These are phyloP conservation scores for Hyaena hyaena DNA, from an alignment of 2,113 vertebrate species.

Conservation along the genomic window DNA sequence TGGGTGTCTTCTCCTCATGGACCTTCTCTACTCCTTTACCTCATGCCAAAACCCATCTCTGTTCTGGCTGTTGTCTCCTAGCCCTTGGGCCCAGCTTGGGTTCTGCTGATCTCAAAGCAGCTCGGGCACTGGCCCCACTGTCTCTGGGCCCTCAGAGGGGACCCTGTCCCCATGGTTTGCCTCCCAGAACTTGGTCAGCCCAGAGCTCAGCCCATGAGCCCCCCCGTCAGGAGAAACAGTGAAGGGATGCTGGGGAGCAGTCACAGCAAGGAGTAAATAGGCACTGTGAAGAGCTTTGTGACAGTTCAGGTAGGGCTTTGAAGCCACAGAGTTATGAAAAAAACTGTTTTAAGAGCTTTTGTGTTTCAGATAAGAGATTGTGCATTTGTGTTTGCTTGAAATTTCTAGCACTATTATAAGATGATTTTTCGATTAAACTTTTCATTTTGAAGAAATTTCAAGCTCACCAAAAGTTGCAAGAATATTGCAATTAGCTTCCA, in stretches of 20 bases:
- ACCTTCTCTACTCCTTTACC: background rate
- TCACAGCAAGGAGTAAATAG: background rate
- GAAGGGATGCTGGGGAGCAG: background rate
- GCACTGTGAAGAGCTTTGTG: background rate
- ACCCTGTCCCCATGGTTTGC: background rate
- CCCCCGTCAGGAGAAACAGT: too few species aligned
- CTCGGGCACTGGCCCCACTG: background rate
- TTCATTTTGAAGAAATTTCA: background rate
- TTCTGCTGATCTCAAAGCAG: background rate
- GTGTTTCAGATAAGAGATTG: background rate
- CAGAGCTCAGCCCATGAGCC: background rate
- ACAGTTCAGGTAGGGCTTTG: background rate
- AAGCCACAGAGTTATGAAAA: background rate
- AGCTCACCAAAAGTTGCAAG: background rate
- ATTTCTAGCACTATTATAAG: background rate
- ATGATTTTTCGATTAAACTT: background rate
- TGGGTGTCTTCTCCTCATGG: background rate
- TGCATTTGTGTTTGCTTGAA: background rate
- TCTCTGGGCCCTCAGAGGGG: background rate
- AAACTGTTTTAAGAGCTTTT: background rate
- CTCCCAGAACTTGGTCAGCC: background rate
- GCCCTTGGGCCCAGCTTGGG: background rate
- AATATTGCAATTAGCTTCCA: background rate
- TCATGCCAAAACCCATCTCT: background rate
- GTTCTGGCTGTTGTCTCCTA: rapidly evolving